phyloP scores from a whole-genome alignment of 2,113 vertebrate species.

The Todiramphus chloris region DNA sequence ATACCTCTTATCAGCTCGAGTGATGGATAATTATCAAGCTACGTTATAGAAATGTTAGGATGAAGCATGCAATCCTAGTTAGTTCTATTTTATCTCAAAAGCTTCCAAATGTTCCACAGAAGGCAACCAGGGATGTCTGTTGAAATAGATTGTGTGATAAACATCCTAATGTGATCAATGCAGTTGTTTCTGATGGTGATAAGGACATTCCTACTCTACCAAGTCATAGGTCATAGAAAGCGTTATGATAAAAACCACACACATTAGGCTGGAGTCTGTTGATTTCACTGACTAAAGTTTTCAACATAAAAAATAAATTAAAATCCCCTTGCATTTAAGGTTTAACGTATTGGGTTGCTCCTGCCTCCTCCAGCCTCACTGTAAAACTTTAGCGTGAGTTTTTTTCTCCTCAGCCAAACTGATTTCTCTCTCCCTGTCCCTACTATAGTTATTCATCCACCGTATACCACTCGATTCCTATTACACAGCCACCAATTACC shows the following conservation, averaged over 20 bases:
- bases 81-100: constrained; percentile 43
- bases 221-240: constrained; percentile 13
- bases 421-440: not conserved
- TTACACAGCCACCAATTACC: not conserved
- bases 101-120: constrained; percentile 6
- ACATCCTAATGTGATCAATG: constrained; percentile 49
- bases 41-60: constrained; percentile 1
- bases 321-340: not conserved
- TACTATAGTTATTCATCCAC: not conserved
- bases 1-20: not conserved
- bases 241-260: not conserved
- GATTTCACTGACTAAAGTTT: not conserved
- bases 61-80: not conserved
- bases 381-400: not conserved
- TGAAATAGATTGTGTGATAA: constrained; percentile 22
- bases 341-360: not conserved
- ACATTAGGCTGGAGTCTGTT: not conserved
- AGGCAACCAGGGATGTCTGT: not conserved
- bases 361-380: not conserved
- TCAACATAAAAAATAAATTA: not conserved
- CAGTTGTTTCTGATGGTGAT: not conserved
- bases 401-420: not conserved
- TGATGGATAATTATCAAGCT: constrained; percentile 25
- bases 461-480: accelerated
- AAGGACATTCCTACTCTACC: not conserved